Percentiles rank a stretch among this genome's conserved stretches.
These are phyloP conservation scores for Orestias chungarensis DNA, from an alignment of 2,797 vertebrate species.

Conservation along the genomic window DNA sequence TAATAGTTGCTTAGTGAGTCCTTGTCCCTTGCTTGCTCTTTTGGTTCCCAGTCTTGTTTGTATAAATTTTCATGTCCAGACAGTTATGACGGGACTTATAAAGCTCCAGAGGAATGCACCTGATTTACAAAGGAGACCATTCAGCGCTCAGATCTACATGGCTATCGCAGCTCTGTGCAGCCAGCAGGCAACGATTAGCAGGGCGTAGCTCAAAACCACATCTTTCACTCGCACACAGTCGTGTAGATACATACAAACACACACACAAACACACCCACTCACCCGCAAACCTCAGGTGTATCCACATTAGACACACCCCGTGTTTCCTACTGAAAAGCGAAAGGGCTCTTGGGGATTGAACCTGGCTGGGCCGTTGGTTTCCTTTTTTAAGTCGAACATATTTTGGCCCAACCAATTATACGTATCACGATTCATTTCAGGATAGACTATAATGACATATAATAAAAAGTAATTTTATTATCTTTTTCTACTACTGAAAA, in stretches of 20 bases:
- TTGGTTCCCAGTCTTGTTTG: constrained; percentile 55
- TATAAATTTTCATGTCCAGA: constrained; percentile 70
- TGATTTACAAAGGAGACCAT: constrained; percentile 77
- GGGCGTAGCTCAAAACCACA: constrained; percentile 79
- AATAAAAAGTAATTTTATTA: constrained; percentile 16
- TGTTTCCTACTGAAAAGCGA: constrained; percentile 60
- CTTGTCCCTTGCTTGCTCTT: constrained; percentile 45
- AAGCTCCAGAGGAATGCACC: constrained; percentile 71
- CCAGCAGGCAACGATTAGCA: constrained; percentile 79
- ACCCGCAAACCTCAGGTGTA: constrained; percentile 75
- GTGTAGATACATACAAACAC: constrained; percentile 41
- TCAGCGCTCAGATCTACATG: constrained; percentile 64
- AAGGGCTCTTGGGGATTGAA: constrained; percentile 48
- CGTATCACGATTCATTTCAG: constrained; percentile 10
- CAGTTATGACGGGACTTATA: constrained; percentile 60
- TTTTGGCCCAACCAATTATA: constrained; percentile 1
- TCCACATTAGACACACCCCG: constrained; percentile 71
- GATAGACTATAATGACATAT: background rate
- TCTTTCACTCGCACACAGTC: constrained; percentile 61
- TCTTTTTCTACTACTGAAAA: background rate
- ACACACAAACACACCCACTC: constrained; percentile 31
- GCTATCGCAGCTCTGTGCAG: constrained; percentile 73
- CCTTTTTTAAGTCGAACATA: constrained; percentile 47
- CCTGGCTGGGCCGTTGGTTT: constrained; percentile 32
- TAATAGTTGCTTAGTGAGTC: constrained; percentile 11